These are phyloP conservation scores for Dicerorhinus sumatrensis DNA, from an alignment of 2,113 vertebrate genomes.

Conservation along the genomic window DNA sequence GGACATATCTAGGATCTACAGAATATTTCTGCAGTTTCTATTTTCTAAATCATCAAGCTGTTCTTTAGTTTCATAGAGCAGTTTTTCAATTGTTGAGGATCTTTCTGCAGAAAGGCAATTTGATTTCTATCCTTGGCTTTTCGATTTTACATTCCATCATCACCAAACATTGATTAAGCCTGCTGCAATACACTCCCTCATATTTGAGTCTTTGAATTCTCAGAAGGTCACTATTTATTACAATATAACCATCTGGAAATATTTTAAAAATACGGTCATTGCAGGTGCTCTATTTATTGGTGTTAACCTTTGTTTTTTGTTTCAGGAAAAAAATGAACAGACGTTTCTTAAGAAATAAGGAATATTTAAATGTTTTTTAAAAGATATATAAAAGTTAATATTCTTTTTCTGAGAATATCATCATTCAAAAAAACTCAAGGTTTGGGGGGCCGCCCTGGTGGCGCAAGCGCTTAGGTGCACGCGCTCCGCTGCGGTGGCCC, in stretches of 20 bases:
- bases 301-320: slow-evolving; percentile 33
- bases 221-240: slow-evolving; percentile 83
- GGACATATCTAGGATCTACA: slow-evolving; percentile 63
- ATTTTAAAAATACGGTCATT: slow-evolving; percentile 47
- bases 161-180: slow-evolving; percentile 83
- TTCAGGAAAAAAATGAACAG: slow-evolving; percentile 42
- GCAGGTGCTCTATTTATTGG: slow-evolving; percentile 21
- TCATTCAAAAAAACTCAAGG: background rate
- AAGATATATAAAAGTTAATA: background rate
- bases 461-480: no score
- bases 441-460: no score
- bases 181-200: slow-evolving; percentile 63
- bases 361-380: background rate
- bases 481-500: no score
- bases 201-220: slow-evolving; percentile 79
- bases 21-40: slow-evolving; percentile 76
- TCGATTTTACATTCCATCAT: slow-evolving; percentile 83
- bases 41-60: slow-evolving; percentile 82
- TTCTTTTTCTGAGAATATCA: slow-evolving; percentile 42
- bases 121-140: slow-evolving; percentile 81
- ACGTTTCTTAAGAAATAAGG: slow-evolving; percentile 36
- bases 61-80: slow-evolving; percentile 80
- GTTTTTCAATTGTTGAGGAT: slow-evolving; percentile 82
- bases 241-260: slow-evolving; percentile 71
- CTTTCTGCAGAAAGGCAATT: slow-evolving; percentile 79